These are phyloP conservation scores for Neotragus pygmaeus DNA, from an alignment of 2,113 vertebrate species.

Conservation along the genomic window DNA sequence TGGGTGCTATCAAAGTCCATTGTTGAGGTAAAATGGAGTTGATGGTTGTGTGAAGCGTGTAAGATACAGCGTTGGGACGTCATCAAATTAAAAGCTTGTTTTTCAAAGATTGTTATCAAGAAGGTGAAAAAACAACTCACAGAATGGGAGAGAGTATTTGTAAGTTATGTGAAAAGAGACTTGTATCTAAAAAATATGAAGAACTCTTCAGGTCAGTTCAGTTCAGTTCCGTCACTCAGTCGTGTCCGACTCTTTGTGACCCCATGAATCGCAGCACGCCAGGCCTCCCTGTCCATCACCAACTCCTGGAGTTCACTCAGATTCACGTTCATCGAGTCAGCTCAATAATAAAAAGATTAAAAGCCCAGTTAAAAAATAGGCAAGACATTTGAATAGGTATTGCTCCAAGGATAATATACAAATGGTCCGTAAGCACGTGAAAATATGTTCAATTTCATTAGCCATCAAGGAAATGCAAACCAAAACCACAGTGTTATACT, in stretches of 20 bases:
- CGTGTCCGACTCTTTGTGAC: too few relatives aligned
- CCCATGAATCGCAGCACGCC: too few relatives aligned
- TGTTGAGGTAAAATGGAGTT: background rate
- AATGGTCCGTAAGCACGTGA: background rate
- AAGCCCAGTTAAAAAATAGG: background rate
- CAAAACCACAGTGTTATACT: background rate
- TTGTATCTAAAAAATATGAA: background rate
- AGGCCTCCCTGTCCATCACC: too few relatives aligned
- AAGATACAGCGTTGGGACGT: background rate
- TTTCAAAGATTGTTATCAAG: background rate
- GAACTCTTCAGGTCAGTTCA: too few relatives aligned
- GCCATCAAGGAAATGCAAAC: background rate
- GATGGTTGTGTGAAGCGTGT: background rate
- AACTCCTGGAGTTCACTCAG: too few relatives aligned
- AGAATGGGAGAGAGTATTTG: background rate
- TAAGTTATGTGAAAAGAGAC: background rate
- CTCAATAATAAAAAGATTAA: background rate
- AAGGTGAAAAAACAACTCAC: background rate
- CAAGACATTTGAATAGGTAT: background rate
- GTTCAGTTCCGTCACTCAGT: too few relatives aligned
- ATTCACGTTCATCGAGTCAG: too few relatives aligned
- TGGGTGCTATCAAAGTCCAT: background rate
- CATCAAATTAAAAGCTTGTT: background rate
- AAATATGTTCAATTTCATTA: background rate
- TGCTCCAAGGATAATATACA: background rate